A percentile compares a stretch with the other conserved stretches of the same genome.
Evolutionary conservation across 64 coral and sea anemone species (phyloP).

Genomic region (Stichodactyla helianthus): DNA sequence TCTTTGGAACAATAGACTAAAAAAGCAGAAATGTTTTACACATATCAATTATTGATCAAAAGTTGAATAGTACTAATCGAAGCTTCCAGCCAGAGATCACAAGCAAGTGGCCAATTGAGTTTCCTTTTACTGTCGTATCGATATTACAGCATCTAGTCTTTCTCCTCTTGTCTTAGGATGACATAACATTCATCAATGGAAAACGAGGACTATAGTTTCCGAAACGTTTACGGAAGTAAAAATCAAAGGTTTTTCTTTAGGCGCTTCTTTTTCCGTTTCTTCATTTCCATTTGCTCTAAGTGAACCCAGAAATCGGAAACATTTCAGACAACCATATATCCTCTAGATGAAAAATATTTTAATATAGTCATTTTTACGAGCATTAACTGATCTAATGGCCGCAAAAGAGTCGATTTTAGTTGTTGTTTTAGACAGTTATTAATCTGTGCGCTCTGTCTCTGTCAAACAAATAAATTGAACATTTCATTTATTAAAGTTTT

Average conservation of each 20-base stretch:
- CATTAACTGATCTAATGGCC: not conserved
- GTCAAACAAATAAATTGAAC: not conserved
- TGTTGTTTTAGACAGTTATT: slow-evolving; percentile 8
- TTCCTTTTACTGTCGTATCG: not conserved
- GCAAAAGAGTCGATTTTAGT: not conserved
- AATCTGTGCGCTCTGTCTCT: not conserved
- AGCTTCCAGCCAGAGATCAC: not conserved
- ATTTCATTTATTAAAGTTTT: slow-evolving; percentile 5
- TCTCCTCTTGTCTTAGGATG: too few species aligned
- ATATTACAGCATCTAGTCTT: not conserved
- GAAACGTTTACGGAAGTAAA: not conserved
- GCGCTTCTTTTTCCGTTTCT: not conserved
- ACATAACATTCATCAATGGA: not conserved
- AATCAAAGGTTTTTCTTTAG: not conserved
- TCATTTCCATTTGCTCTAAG: not conserved
- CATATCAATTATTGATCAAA: not conserved
- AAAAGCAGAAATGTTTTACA: too few species aligned
- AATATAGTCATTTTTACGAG: not conserved
- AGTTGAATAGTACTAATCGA: not conserved
- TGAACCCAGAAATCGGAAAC: not conserved
- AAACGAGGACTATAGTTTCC: not conserved
- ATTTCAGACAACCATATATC: not conserved
- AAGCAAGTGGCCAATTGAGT: not conserved
- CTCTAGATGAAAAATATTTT: not conserved
- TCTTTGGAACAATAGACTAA: too few species aligned